Evolutionary conservation across 2,113 vertebrate genomes (phyloP).

Genomic region (Myrmophylax atrothorax): DNA sequence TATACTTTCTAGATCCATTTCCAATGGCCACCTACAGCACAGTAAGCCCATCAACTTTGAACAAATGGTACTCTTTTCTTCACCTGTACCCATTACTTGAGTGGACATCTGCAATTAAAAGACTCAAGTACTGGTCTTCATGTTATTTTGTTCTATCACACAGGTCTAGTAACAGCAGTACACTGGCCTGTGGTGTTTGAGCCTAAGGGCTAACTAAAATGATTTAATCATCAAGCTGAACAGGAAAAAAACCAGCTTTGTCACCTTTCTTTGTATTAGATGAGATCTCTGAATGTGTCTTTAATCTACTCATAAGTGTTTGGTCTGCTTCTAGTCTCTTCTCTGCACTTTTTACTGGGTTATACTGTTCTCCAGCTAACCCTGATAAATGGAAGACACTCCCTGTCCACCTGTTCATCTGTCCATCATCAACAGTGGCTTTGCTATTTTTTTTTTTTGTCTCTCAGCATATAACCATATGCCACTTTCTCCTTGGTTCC

Average conservation of each 20-base stretch:
- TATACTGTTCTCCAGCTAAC: not conserved
- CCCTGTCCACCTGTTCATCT: not conserved
- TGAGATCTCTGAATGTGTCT: not conserved
- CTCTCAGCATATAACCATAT: not conserved
- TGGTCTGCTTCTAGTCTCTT: not conserved
- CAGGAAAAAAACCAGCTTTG: not conserved
- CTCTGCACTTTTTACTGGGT: not conserved
- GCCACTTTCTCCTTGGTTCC: not conserved
- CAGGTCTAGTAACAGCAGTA: not conserved
- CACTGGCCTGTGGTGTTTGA: fast-evolving
- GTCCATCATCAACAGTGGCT: not conserved
- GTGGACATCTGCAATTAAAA: not conserved
- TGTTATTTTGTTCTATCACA: not conserved
- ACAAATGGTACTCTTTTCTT: not conserved
- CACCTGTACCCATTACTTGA: not conserved
- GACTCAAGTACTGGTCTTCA: not conserved
- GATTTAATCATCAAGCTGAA: not conserved
- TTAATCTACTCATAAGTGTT: not conserved
- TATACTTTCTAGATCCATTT: not conserved
- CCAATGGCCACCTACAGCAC: fast-evolving
- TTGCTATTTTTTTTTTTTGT: not conserved
- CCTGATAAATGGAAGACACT: not conserved
- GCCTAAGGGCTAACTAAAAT: not conserved
- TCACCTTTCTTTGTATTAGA: not conserved
- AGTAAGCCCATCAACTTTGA: not conserved